Base-by-base conservation (phyloP, 2,113 vertebrate species). In the Onychorhynchus coronatus region DNA sequence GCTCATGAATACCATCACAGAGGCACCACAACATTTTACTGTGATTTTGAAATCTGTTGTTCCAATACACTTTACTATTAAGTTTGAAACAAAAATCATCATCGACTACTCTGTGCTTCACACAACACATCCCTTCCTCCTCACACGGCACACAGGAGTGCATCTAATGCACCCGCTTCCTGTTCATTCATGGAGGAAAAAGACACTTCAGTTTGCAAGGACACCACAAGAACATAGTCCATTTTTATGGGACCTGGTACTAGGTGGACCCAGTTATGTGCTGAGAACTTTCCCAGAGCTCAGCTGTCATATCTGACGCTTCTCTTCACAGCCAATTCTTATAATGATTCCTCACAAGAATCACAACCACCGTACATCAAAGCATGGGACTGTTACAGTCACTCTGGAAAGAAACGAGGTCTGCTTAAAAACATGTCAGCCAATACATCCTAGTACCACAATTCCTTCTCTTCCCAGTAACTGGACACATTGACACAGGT, bases 401-500 rank as follows among this genome's bases (percentile, higher is more conserved):
- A 33, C 25, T 70, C 0, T 0, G 30, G 24, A 74, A 84, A 46
- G 23, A 66, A 88, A 65, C 0, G 0, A 55, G 6, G 23, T 28
- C 44, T 73, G 22, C 27, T n/a, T 56, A 39, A 65, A 88, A 33
- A 20, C 21, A 10, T 0, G 0, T 12, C 73, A 53, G 46, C n/a
- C 55, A 46, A n/a, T 30, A 63, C 37, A 47, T 30, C 42, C 30
- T 6, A 31, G 31, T 8, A 23, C 30, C 23, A 1, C 5, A 31
- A 14, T 9, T 65, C 58, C 66, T 80, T 52, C 58, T 85, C 56
- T 41, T 52, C 0, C 0, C 46, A 83, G n/a, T 11, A 47, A 28
- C 22, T 12, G 33, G 49, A 68, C 46, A 37, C 2, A 2, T 0
- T 1, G 0, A 25, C 0, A 30, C 5, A 22, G 7, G 25, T 39